These are phyloP conservation scores for Stomatorhinus ivindoensis DNA, from an alignment of 2,113 vertebrate genomes.

Conservation along the genomic window DNA sequence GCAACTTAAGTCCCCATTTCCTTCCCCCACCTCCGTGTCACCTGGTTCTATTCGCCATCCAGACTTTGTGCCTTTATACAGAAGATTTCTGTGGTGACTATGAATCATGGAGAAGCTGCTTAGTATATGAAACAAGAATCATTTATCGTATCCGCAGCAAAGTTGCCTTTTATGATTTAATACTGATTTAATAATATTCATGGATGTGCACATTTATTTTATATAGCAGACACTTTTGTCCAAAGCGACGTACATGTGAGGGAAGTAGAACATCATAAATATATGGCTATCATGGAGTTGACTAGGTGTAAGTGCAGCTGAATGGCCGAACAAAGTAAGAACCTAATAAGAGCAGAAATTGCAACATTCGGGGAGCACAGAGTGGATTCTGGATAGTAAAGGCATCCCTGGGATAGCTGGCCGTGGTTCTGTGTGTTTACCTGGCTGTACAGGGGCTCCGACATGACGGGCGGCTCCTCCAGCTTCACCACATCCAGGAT, in stretches of 20 bases:
- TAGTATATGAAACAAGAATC: background rate
- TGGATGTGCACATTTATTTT: background rate
- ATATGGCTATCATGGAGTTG: background rate
- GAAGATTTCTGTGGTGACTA: no score
- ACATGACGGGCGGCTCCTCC: constrained; percentile 55
- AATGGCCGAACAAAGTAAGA: background rate
- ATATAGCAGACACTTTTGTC: background rate
- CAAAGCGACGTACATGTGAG: background rate
- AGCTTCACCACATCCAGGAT: constrained; percentile 71
- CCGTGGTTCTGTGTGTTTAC: constrained; percentile 30
- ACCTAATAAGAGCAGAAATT: background rate
- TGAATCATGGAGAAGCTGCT: background rate
- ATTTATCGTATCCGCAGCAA: background rate
- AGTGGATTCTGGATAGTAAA: background rate
- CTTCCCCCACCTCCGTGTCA: background rate
- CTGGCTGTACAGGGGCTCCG: constrained; percentile 44
- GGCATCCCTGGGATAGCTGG: background rate
- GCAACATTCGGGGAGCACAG: background rate
- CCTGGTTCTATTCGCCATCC: background rate
- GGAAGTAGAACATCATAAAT: background rate
- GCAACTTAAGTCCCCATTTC: background rate
- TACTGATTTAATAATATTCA: background rate
- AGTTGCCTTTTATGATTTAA: background rate
- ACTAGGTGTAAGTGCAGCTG: background rate
- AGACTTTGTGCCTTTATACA: background rate